Evolutionary conservation across 2,888 invertebrate genomes (phyloP).

Genomic region (Drosophila anomalata): DNA sequence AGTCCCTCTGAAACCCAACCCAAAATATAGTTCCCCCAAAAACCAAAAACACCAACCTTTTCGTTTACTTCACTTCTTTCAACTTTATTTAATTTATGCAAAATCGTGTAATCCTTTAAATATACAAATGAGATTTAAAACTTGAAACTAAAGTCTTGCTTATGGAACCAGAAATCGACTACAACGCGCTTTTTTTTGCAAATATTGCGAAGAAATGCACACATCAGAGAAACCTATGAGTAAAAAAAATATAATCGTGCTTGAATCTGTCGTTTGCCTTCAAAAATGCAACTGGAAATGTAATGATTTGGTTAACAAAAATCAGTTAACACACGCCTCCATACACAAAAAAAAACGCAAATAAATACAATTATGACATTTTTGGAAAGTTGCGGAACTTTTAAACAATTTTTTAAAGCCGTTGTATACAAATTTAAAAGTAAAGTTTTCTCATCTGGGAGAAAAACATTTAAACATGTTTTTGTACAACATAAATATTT

Average conservation of each 20-base stretch:
- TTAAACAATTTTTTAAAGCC: constrained; percentile 18
- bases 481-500: constrained; percentile 27
- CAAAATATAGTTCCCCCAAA: too few relatives aligned
- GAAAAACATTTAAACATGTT: constrained; percentile 42
- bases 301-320: constrained; percentile 24
- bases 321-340: constrained; percentile 18
- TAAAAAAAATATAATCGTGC: constrained; percentile 29
- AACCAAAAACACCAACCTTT: not conserved
- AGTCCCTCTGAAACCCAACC: not conserved
- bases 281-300: constrained; percentile 45
- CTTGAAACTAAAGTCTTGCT: constrained; percentile 38
- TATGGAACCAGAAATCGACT: constrained; percentile 48
- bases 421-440: constrained; percentile 34
- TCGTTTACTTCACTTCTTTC: constrained; percentile 51
- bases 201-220: constrained; percentile 32
- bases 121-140: constrained; percentile 67
- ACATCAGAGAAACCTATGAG: constrained; percentile 30
- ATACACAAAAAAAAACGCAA: constrained; percentile 28
- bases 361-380: constrained; percentile 33
- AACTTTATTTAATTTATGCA: constrained; percentile 73
- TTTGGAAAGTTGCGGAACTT: not conserved
- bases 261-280: constrained; percentile 33
- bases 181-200: constrained; percentile 45
- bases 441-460: constrained; percentile 19
- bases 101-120: constrained; percentile 62